Base-by-base conservation (phyloP, 2,888 invertebrate genomes). In the Pteria penguin region DNA sequence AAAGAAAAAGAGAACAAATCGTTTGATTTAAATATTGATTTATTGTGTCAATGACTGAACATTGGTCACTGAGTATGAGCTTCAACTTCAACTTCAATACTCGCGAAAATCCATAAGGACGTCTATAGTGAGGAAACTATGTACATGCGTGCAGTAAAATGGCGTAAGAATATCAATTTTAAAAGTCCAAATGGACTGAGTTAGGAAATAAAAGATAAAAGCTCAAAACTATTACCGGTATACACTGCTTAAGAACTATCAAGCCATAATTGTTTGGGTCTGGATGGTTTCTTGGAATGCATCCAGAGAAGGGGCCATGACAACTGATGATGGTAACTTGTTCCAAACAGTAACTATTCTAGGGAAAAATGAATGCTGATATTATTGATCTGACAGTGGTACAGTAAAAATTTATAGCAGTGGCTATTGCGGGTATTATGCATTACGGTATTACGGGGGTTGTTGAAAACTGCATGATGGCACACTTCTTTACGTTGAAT, bases 401-500 rank as follows among this genome's bases (percentile, higher is more conserved):
- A 0, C 8, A 18, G 45, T 18, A 45, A 45, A 45, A 45, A 45
- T 45, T 45, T 45, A 45, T 14, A 45, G 45, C 45, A 45, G 45
- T 45, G 0, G 18, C 57, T 57, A 33, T 68, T 29, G 5, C 68
- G 29, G 57, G 27, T 57, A 11, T 32, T 33, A 14, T 24, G n/a
- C n/a, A n/a, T n/a, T n/a, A n/a, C n/a, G n/a, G n/a, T n/a, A 70
- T 77, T 2, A 31, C 24, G n/a, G 22, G 22, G 36, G 52, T 4
- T 45, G 71, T 71, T 68, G 67, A 14, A 14, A 78, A 61, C 8
- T 75, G 54, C 61, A 66, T 61, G 3, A 72, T 58, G 14, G 65
- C 54, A 57, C 65, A 71, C 29, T 63, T 72, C 11, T 76, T 45
- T 33, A 72, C 68, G 24, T 76, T 62, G 18, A 76, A 72, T 14